Conservation (phyloP, 2,888 invertebrate species). For the Drosophila pseudotalamancana region DNA sequence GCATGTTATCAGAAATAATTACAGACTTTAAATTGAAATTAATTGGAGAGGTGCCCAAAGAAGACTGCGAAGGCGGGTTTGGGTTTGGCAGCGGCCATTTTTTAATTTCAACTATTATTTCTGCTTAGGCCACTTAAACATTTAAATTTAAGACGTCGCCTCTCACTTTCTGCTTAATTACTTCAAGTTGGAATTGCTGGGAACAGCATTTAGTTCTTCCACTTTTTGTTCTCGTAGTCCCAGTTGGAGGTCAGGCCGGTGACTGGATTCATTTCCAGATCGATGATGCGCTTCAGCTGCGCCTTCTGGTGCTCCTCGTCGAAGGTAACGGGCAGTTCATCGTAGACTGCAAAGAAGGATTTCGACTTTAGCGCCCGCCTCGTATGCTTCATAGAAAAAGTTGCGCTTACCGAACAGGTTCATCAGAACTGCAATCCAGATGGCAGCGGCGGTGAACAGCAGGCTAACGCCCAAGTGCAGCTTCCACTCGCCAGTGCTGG, state of each 20-base stretch:
- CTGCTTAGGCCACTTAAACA: constrained; percentile 64
- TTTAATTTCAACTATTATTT: constrained; percentile 71
- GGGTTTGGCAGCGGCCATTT: constrained; percentile 58
- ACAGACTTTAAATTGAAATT: too few species aligned
- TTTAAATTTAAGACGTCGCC: constrained; percentile 60
- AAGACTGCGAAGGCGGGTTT: too few species aligned
- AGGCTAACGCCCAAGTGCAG: constrained; percentile 86
- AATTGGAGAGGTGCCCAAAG: too few species aligned
- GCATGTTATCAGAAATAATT: too few species aligned
- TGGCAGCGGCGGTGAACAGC: constrained; percentile 68
- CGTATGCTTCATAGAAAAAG: not conserved
- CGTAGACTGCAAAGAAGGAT: constrained; percentile 85
- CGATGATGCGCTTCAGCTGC: constrained; percentile 91
- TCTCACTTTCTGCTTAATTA: constrained; percentile 60
- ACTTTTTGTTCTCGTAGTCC: constrained; percentile 96
- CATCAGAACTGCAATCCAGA: constrained; percentile 80
- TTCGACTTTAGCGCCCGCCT: too few species aligned
- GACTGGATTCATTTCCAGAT: constrained; percentile 91
- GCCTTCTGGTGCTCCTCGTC: constrained; percentile 91
- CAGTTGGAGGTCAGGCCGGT: constrained; percentile 93
- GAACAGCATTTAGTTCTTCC: constrained; percentile 87
- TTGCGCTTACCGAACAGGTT: constrained; percentile 77
- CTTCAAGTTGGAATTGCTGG: constrained; percentile 36
- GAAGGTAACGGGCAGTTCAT: constrained; percentile 89
- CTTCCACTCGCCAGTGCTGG: constrained; percentile 81